A percentile compares a stretch with the other conserved stretches of the same genome.
These are phyloP conservation scores for Hippocampus comes DNA, from an alignment of 2,113 vertebrate species.

Conservation along the genomic window DNA sequence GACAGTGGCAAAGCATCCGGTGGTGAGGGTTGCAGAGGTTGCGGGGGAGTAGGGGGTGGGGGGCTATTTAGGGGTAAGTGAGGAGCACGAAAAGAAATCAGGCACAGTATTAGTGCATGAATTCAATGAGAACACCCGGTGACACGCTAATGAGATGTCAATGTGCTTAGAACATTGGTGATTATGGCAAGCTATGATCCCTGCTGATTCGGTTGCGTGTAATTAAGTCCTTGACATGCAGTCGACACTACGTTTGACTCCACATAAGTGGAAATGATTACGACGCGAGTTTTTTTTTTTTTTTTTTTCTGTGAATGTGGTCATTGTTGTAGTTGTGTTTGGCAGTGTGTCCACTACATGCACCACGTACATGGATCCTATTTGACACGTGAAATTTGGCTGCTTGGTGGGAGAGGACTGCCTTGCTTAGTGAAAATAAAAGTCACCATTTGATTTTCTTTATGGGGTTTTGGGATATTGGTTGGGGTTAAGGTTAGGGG, in stretches of 20 bases:
- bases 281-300: background rate
- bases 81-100: constrained; percentile 17
- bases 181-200: constrained; percentile 53
- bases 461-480: too few species aligned
- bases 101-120: constrained; percentile 41
- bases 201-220: constrained; percentile 17
- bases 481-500: too few species aligned
- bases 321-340: background rate
- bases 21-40: background rate
- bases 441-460: background rate
- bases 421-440: background rate
- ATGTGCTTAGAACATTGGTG: constrained; percentile 58
- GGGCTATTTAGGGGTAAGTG: background rate
- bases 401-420: background rate
- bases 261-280: constrained; percentile 1
- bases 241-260: background rate
- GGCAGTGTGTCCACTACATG: background rate
- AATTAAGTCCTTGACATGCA: constrained; percentile 54
- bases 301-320: background rate
- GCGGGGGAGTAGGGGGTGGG: too few species aligned
- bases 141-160: constrained; percentile 67
- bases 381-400: background rate
- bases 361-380: too few species aligned
- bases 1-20: background rate
- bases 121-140: constrained; percentile 61